phyloP scores from a whole-genome alignment of 2,888 invertebrate species.

The Neria commutata region DNA sequence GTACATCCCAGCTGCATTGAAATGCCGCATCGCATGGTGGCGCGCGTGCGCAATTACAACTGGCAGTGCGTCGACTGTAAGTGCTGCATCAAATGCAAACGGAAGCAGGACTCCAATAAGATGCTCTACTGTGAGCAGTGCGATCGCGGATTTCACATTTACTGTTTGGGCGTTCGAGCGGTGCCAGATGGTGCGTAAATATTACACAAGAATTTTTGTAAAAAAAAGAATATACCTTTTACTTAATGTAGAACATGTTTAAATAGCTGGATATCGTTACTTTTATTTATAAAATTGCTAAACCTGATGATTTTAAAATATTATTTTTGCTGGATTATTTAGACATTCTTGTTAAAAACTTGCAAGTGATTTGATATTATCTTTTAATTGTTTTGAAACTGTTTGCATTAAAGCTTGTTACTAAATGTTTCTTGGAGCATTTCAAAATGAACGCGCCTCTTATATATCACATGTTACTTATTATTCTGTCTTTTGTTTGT shows the following conservation, averaged over 20 bases:
- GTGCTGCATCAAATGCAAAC: constrained; percentile 82
- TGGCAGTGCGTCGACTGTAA: constrained; percentile 97
- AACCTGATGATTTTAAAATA: not conserved
- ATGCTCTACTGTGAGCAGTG: constrained; percentile 95
- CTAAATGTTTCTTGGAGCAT: too few species aligned
- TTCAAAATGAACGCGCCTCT: too few species aligned
- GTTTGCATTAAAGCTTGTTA: too few species aligned
- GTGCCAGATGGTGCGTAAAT: constrained; percentile 76
- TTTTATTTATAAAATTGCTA: not conserved
- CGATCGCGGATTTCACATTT: constrained; percentile 92
- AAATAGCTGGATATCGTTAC: not conserved
- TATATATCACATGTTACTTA: too few species aligned
- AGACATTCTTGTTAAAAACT: too few species aligned
- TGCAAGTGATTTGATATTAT: too few species aligned
- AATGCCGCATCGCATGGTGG: constrained; percentile 80
- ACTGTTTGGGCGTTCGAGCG: constrained; percentile 81
- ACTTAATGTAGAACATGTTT: not conserved
- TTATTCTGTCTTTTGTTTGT: not conserved
- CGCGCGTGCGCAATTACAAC: constrained; percentile 81
- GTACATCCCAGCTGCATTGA: constrained; percentile 89
- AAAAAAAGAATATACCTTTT: not conserved
- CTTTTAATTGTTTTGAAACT: too few species aligned
- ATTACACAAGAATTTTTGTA: not conserved
- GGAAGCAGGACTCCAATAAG: constrained; percentile 83
- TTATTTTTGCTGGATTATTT: too few species aligned